Percentiles rank a stretch among this genome's conserved stretches.
These are phyloP conservation scores for Conops quadrifasciatus DNA, from an alignment of 2,888 invertebrate genomes.

Conservation along the genomic window DNA sequence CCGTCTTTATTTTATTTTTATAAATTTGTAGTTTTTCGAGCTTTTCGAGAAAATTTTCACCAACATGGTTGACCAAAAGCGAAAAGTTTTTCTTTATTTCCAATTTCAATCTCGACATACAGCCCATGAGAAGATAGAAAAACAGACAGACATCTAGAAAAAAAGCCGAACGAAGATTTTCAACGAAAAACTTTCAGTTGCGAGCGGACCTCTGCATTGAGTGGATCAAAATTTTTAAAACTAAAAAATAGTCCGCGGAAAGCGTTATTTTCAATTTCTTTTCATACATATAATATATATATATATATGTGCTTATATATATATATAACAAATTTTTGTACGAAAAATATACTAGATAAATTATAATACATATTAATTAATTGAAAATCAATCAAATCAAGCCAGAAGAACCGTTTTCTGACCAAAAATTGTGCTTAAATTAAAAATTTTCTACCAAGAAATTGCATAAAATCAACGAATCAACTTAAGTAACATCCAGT, in stretches of 20 bases:
- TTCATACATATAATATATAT: constrained; percentile 39
- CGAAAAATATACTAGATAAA: constrained; percentile 52
- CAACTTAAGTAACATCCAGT: constrained; percentile 37
- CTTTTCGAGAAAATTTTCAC: constrained; percentile 20
- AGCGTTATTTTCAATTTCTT: constrained; percentile 51
- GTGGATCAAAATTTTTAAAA: constrained; percentile 63
- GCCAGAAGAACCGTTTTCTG: constrained; percentile 36
- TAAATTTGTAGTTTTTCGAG: constrained; percentile 4
- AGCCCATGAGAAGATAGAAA: constrained; percentile 1
- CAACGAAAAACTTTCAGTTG: constrained; percentile 62
- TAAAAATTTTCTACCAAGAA: constrained; percentile 27
- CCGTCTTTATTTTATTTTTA: neutral
- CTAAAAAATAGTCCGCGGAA: constrained; percentile 64
- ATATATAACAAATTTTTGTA: constrained; percentile 46
- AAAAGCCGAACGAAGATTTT: constrained; percentile 40
- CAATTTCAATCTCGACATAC: constrained; percentile 33
- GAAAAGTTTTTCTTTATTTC: constrained; percentile 24
- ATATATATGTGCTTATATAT: constrained; percentile 36
- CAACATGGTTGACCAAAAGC: constrained; percentile 14
- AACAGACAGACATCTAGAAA: neutral
- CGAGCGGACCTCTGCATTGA: constrained; percentile 67
- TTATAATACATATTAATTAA: constrained; percentile 48
- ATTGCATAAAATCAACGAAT: constrained; percentile 31
- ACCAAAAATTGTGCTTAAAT: constrained; percentile 52
- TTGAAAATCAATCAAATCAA: constrained; percentile 36